Percentiles rank a stretch among this genome's conserved stretches.
phyloP scores from a whole-genome alignment of 2,888 invertebrate genomes.

The Theodoxus fluviatilis region DNA sequence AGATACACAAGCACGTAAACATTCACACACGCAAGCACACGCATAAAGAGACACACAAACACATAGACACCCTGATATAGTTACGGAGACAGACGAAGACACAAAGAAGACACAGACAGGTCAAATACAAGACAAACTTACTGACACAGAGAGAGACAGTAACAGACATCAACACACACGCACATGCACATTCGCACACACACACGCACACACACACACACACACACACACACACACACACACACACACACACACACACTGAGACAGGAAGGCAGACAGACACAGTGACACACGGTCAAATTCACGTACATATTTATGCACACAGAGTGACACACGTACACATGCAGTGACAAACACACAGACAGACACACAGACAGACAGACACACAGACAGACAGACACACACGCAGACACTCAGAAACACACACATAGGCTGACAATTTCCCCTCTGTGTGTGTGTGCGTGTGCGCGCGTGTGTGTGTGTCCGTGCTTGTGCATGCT shows the following conservation, averaged over 20 bases:
- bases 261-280: background rate
- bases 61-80: no score
- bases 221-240: constrained; percentile 14
- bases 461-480: background rate
- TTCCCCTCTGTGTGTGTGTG: no score
- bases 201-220: constrained; percentile 4
- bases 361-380: background rate
- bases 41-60: no score
- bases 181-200: background rate
- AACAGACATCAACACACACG: no score
- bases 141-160: no score
- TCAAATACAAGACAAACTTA: no score
- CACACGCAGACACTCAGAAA: background rate
- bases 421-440: constrained; percentile 8
- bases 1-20: no score
- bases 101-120: no score
- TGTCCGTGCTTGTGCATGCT: background rate
- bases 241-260: constrained; percentile 12
- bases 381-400: background rate
- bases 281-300: no score
- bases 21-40: no score
- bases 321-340: background rate
- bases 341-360: background rate
- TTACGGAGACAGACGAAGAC: no score
- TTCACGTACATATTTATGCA: no score